Evolutionary conservation across 2,113 vertebrate genomes (phyloP), one percentile per base, ranked within the genome.

Genomic region (Neolamprologus cancellatus): DNA sequence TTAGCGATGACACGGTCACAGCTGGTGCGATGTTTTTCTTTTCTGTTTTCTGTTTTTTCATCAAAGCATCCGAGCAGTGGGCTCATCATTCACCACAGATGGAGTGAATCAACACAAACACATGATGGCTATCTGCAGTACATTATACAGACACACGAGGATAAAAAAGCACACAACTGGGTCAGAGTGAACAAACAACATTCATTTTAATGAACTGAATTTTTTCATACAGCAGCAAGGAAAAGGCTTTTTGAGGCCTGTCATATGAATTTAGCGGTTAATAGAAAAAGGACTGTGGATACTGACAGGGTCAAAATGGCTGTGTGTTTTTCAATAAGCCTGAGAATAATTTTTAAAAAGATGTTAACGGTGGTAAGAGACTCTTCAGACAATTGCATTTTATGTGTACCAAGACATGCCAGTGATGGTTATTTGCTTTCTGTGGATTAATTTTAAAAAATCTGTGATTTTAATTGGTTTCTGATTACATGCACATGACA

Each of bases 201-300:
- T 30, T 88, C 8, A 5, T 78, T 86, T 87, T 23, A 82, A 82
- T 82, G 52, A 85, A 83, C 20, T 79, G 34, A 52, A 59, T 23
- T 44, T 90, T 84, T 88, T 30, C 59, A 81, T 15, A 15, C 81
- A 71, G 78, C 48, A 2, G 46, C 8, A 48, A 44, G 36, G 25
- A 78, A 32, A 69, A 52, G 4, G 15, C n/a, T 9, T 81, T 82
- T 30, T 53, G 39, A 64, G 20, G 44, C 23, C 61, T 54, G 34
- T 46, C 54, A 32, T 30, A 44, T 71, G 64, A 71, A 44, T 71
- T 41, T 71, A 44, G 3, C 20, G 0, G 3, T 71, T 44, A 3
- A 71, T 71, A 71, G 20, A 44, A 71, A 71, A 71, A 44, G 36
- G 3, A 44, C 36, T 25, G 66, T 5, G 20, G 1, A 44, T 25